phyloP scores from a whole-genome alignment of 2,113 vertebrate species.

The Ophthalmolycus amberensis region DNA sequence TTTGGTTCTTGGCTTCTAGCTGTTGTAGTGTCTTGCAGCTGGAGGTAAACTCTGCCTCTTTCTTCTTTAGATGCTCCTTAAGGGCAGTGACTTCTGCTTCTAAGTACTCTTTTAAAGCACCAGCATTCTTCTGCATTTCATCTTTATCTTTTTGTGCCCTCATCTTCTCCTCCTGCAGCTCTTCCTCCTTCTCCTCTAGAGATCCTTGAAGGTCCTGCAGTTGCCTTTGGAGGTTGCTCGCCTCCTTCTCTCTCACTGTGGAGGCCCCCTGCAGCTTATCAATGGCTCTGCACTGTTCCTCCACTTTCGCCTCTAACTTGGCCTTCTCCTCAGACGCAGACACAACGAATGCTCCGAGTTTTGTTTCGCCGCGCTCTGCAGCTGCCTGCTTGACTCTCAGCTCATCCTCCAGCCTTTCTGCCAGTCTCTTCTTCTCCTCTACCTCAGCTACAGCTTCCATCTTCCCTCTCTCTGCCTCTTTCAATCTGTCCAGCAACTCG shows the following conservation, averaged over 20 bases:
- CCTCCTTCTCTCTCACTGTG: constrained; percentile 81
- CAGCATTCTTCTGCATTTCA: constrained; percentile 70
- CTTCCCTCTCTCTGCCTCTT: constrained; percentile 83
- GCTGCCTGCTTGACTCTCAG: constrained; percentile 82
- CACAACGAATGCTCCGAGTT: constrained; percentile 63
- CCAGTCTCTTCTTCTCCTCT: constrained; percentile 74
- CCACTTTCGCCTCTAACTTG: constrained; percentile 74
- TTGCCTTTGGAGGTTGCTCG: constrained; percentile 83
- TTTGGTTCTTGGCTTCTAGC: constrained; percentile 83
- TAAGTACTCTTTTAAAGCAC: constrained; percentile 76
- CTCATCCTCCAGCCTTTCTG: constrained; percentile 83
- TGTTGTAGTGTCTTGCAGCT: constrained; percentile 77
- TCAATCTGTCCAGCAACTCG: constrained; percentile 85
- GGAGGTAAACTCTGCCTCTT: constrained; percentile 83
- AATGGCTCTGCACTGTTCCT: constrained; percentile 70
- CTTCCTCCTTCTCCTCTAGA: constrained; percentile 79
- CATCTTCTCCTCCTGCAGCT: constrained; percentile 69
- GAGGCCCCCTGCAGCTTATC: constrained; percentile 82
- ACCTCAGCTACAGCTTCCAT: constrained; percentile 77
- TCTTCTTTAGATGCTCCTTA: constrained; percentile 78
- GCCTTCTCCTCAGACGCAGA: constrained; percentile 77
- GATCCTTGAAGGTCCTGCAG: constrained; percentile 82
- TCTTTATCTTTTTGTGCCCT: constrained; percentile 78
- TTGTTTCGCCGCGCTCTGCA: constrained; percentile 78
- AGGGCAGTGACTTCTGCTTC: constrained; percentile 77